These are phyloP conservation scores for Koerneria pararmatus DNA, from an alignment of 2,888 invertebrate genomes.

Conservation along the genomic window DNA sequence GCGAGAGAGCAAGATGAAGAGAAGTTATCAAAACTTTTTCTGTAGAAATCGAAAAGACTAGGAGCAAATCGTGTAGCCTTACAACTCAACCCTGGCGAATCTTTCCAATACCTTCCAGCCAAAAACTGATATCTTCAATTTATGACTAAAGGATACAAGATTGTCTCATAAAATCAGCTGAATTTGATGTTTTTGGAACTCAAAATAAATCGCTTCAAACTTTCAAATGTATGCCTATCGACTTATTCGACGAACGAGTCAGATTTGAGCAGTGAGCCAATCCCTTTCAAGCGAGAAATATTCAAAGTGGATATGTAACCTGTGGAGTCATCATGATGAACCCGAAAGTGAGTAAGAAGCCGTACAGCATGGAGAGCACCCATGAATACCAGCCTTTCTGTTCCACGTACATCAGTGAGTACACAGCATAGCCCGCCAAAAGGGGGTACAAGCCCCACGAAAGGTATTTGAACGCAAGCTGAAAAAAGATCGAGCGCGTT, in stretches of 20 bases:
- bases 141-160: not conserved
- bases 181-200: not conserved
- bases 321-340: slow-evolving; percentile 99
- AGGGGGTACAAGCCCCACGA: slow-evolving; percentile 94
- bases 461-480: slow-evolving; percentile 86
- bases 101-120: too few relatives aligned
- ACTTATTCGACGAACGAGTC: too few relatives aligned
- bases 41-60: too few relatives aligned
- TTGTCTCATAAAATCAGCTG: not conserved
- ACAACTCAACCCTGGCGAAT: too few relatives aligned
- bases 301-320: slow-evolving; percentile 22
- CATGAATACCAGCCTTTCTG: slow-evolving; percentile 97
- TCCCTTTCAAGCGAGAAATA: not conserved
- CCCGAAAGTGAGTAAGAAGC: slow-evolving; percentile 91
- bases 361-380: slow-evolving; percentile 90
- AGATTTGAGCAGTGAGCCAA: too few relatives aligned
- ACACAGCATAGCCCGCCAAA: slow-evolving; percentile 84
- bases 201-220: not conserved
- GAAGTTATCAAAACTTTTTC: too few relatives aligned
- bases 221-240: not conserved
- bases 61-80: too few relatives aligned
- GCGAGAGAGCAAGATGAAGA: too few relatives aligned
- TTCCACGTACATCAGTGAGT: slow-evolving; percentile 89
- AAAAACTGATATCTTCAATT: too few relatives aligned
- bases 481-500: slow-evolving; percentile 53